phyloP scores from a whole-genome alignment of 2,797 vertebrate genomes.

The Scolopax bukidnonensis region DNA sequence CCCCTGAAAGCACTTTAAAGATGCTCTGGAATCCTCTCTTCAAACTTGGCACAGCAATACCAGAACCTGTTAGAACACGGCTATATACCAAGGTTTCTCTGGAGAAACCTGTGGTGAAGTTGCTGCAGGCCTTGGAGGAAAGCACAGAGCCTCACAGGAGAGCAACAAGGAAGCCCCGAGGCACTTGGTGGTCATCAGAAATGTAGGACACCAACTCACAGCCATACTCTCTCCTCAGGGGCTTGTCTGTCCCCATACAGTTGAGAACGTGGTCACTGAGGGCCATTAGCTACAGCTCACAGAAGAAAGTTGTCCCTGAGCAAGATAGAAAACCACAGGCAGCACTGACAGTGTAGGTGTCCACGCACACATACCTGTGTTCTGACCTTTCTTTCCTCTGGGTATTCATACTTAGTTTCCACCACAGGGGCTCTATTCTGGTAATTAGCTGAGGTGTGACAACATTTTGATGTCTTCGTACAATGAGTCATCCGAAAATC shows the following conservation, averaged over 20 bases:
- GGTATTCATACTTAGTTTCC: neutral
- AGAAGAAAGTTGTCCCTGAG: neutral
- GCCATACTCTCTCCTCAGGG: neutral
- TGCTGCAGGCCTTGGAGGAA: neutral
- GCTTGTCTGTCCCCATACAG: neutral
- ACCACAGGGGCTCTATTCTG: neutral
- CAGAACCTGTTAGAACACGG: neutral
- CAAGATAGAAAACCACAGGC: neutral
- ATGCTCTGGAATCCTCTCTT: neutral
- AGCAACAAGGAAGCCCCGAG: fast-evolving
- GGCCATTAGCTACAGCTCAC: neutral
- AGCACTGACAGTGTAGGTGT: neutral
- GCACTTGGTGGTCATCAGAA: neutral
- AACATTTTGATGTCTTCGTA: neutral
- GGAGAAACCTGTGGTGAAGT: neutral
- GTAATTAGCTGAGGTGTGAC: neutral
- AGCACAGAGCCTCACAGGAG: fast-evolving
- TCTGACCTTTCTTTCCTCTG: conserved; percentile 11
- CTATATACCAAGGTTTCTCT: neutral
- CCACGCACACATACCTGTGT: fast-evolving
- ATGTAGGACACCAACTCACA: neutral
- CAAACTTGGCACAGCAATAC: neutral
- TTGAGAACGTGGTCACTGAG: fast-evolving
- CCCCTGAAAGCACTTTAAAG: neutral
- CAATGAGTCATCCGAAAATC: neutral